Evolutionary conservation across 2,113 vertebrate genomes (phyloP).

Genomic region (Ageneiosus marmoratus): DNA sequence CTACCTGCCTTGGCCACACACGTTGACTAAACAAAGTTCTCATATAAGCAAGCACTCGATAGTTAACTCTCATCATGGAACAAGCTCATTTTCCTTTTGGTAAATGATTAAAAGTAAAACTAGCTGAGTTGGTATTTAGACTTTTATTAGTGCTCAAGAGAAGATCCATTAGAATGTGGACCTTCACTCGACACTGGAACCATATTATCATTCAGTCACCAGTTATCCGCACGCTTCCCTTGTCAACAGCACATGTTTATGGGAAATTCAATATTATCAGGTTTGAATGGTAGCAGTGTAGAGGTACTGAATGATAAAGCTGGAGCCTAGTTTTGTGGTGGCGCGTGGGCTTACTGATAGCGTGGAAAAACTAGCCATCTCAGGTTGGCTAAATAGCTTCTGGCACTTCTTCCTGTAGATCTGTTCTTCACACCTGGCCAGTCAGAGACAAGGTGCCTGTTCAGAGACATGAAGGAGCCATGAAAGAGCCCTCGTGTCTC

Average conservation of each 20-base stretch:
- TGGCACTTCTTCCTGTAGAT: slow-evolving; percentile 52
- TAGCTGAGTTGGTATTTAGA: slow-evolving; percentile 63
- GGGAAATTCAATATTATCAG: slow-evolving; percentile 34
- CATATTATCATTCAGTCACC: slow-evolving; percentile 59
- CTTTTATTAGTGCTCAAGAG: slow-evolving; percentile 62
- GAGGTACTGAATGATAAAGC: slow-evolving; percentile 35
- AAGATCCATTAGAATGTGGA: slow-evolving; percentile 62
- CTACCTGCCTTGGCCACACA: slow-evolving; percentile 35
- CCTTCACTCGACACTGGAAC: slow-evolving; percentile 59
- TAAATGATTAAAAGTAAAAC: slow-evolving; percentile 72
- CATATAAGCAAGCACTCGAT: slow-evolving; percentile 26
- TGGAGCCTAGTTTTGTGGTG: slow-evolving; percentile 37
- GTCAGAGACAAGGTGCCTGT: slow-evolving; percentile 50
- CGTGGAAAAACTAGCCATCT: slow-evolving; percentile 40
- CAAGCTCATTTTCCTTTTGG: slow-evolving; percentile 64
- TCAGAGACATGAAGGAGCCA: slow-evolving; percentile 37
- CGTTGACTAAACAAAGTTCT: slow-evolving; percentile 53
- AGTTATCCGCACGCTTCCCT: slow-evolving; percentile 29
- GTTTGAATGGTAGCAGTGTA: slow-evolving; percentile 40
- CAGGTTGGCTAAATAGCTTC: slow-evolving; percentile 46
- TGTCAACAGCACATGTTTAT: slow-evolving; percentile 9
- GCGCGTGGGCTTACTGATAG: slow-evolving; percentile 54
- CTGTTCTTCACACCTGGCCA: slow-evolving; percentile 50
- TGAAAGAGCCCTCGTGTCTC: slow-evolving; percentile 38
- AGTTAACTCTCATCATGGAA: slow-evolving; percentile 58